Percentiles rank a stretch among this genome's conserved stretches.
Conservation (phyloP, 2,797 vertebrate species). For the Argyrosomus regius region DNA sequence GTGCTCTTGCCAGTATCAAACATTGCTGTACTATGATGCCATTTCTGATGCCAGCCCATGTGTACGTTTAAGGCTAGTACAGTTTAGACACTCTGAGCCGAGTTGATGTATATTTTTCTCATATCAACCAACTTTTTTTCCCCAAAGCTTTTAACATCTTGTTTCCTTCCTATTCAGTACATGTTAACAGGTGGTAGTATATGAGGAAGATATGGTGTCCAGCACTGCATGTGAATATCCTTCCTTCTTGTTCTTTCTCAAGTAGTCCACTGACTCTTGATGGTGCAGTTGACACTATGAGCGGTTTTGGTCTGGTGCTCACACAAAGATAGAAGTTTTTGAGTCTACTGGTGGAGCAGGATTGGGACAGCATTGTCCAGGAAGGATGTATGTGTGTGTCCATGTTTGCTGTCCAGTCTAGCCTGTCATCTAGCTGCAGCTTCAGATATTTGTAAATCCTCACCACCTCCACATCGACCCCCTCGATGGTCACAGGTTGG, state of each 20-base stretch:
- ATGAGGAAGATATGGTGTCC: too few species aligned
- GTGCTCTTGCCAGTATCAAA: background rate
- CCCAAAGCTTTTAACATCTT: background rate
- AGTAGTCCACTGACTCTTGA: too few species aligned
- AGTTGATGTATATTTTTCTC: background rate
- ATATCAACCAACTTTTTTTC: background rate
- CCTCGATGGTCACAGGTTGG: too few species aligned
- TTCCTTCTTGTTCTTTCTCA: background rate
- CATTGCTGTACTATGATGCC: background rate
- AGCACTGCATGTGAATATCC: background rate
- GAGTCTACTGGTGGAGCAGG: too few species aligned
- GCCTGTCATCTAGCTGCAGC: too few species aligned
- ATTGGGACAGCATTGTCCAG: too few species aligned
- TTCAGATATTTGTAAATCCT: too few species aligned
- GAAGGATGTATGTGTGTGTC: too few species aligned
- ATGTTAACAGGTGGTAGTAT: background rate
- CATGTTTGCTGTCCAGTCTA: too few species aligned
- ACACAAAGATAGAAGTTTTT: background rate
- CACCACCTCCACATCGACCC: too few species aligned
- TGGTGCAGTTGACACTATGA: background rate
- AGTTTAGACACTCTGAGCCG: background rate
- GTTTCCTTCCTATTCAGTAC: background rate
- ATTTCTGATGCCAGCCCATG: background rate
- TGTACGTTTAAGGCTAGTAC: background rate
- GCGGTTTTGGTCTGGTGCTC: background rate